Evolutionary conservation across 2,113 vertebrate species (phyloP).

Genomic region (Noturus placidus): DNA sequence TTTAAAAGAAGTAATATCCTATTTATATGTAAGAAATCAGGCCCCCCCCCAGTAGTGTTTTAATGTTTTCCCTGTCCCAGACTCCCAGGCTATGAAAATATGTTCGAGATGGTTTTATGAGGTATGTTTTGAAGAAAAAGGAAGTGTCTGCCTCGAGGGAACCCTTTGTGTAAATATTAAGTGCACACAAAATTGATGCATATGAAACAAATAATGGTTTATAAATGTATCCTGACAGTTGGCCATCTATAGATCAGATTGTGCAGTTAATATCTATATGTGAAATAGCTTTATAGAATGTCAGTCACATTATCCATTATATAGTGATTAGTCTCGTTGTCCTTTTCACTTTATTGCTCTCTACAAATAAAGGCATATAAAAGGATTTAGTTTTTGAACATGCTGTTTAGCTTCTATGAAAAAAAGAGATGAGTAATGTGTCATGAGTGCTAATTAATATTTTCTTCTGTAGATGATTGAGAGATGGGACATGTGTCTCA

Average conservation of each 20-base stretch:
- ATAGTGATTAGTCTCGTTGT: constrained; percentile 56
- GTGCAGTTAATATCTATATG: neutral
- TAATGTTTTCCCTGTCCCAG: neutral
- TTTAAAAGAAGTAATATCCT: neutral
- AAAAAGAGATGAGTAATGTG: constrained; percentile 66
- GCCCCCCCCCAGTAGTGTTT: too few relatives aligned
- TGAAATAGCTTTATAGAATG: constrained; percentile 50
- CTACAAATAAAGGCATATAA: constrained; percentile 68
- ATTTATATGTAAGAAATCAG: neutral
- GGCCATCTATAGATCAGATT: neutral
- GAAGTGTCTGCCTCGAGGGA: neutral
- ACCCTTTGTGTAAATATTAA: neutral
- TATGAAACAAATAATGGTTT: neutral
- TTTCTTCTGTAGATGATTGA: constrained; percentile 67
- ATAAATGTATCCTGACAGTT: neutral
- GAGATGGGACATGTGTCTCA: constrained; percentile 65
- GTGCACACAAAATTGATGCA: neutral
- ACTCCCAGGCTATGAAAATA: neutral
- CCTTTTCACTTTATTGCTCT: constrained; percentile 58
- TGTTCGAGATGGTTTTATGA: neutral
- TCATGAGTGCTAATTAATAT: constrained; percentile 72
- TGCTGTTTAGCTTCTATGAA: constrained; percentile 66
- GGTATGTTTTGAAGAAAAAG: neutral
- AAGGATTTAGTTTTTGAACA: constrained; percentile 72
- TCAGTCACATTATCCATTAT: constrained; percentile 60